Base-by-base conservation (phyloP, 2,888 invertebrate genomes). In the Athalia circularis region DNA sequence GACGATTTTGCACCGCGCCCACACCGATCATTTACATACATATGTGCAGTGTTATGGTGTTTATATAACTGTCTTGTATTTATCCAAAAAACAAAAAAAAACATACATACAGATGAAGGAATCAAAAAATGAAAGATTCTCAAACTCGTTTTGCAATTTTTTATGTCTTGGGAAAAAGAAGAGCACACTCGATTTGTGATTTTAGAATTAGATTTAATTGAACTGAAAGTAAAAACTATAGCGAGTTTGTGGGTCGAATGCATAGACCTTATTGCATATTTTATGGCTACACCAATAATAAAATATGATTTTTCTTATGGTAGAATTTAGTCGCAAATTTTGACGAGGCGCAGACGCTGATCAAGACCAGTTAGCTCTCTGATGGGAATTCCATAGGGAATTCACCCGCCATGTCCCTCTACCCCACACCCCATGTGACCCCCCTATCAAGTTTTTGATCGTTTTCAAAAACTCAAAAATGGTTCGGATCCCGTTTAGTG, bases 1-100 rank as follows among this genome's bases (percentile, higher is more conserved):
- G 91, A 92, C 92, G 93, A 93, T 93, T 93, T 93, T 93, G 93
- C 93, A 93, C 93, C 93, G 92, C 92, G 75, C 91, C 91, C 91
- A 92, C 91, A 92, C 91, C 91, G 88, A 86, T 86, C 91, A 89
- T 72, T 83, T 29, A 29, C 29, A 82, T 85, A 82, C 83, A 85
- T 86, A 85, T 85, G 84, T 85, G 85, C 81, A 29, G 29, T 29
- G 29, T 84, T 77, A 77, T 81, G 77, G 79, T 81, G 65, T 80
- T 82, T 81, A 29, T 29, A 29, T 29, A 81, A 82, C 80, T 79
- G 81, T 81, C 80, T 82, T 76, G 80, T 78, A 77, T 78, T 74
- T 61, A 54, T 78, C 8, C 72, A 72, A 11, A 9, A 70, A 29
- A 54, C 43, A 4, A 54, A 54, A 54, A 52, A 29, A 15, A n/a